Base-by-base conservation (phyloP, 2,888 invertebrate species). In the Syritta pipiens region DNA sequence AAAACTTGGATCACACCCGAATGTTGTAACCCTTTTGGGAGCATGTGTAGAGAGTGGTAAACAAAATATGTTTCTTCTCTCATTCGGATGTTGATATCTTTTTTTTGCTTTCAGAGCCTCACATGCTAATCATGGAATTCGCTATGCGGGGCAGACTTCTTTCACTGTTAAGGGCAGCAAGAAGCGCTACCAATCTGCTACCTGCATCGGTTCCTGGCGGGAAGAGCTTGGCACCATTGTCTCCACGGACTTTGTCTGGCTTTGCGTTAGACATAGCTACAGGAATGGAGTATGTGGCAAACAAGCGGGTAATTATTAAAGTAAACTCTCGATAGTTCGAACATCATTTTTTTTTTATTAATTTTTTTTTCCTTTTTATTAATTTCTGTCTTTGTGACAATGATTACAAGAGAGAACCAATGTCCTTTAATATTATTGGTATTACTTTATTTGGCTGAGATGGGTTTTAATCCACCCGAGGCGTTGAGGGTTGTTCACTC, bases 261-360 rank as follows among this genome's bases (percentile, higher is more conserved):
- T 95, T 95, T 85, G 94, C 95, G 0, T 92, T 95, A 86, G 95
- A 95, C 84, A 94, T 96, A 37, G 95, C 96, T 1, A 90, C 94
- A 76, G 96, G 96, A 59, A 96, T 96, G 95, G 95, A 95, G 84
- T 95, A 95, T 84, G 92, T 96, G 44, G 92, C 94, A 9, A 93
- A 93, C 17, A 93, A 94, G 87, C 94, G 94, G 89, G 95, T 96
- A 86, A 90, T 90, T 71, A 37, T 37, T 0, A 12, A 7, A 3
- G 14, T 37, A 3, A 35, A 28, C n/a, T 1, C 2, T 2, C n/a
- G 28, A 28, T 3, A 9, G 28, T 28, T 9, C n/a, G 28, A 28
- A 28, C n/a, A 28, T 51, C 14, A 24, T 26, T 28, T 32, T 44
- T 0, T 12, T 6, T 37, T 37, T 37, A 4, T 19, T 3, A 30